These are phyloP conservation scores for Eurytoma adleriae DNA, from an alignment of 2,888 invertebrate species.

Conservation along the genomic window DNA sequence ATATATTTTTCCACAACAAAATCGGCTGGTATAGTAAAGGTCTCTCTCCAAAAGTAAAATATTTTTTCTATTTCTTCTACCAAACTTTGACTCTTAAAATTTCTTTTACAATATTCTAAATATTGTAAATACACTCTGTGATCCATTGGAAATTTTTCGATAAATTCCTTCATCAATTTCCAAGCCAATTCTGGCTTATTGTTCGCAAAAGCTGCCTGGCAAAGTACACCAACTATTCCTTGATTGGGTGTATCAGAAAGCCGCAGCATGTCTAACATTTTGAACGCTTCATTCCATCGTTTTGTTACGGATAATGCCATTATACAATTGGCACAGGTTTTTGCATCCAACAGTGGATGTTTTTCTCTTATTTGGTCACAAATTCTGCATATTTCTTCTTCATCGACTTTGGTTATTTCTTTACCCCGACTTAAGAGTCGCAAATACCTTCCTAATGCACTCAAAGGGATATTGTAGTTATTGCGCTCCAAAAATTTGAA, in stretches of 20 bases:
- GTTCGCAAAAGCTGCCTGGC: constrained; percentile 80
- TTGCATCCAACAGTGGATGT: constrained; percentile 80
- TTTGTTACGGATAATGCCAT: constrained; percentile 81
- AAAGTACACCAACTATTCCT: constrained; percentile 78
- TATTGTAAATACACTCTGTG: constrained; percentile 77
- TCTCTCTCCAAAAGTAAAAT: constrained; percentile 78
- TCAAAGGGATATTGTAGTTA: constrained; percentile 78
- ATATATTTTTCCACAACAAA: constrained; percentile 71
- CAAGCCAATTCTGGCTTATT: constrained; percentile 80
- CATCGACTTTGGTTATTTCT: constrained; percentile 76
- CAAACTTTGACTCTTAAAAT: constrained; percentile 73
- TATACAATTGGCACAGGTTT: constrained; percentile 80
- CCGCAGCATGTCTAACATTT: constrained; percentile 80
- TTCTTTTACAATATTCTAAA: constrained; percentile 77
- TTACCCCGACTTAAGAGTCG: constrained; percentile 69
- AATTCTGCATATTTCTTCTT: constrained; percentile 78
- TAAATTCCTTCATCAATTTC: constrained; percentile 79
- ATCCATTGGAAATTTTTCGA: constrained; percentile 73
- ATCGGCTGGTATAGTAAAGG: constrained; percentile 76
- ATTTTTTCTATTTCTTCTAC: constrained; percentile 78
- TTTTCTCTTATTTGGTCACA: constrained; percentile 77
- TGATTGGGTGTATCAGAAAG: constrained; percentile 76
- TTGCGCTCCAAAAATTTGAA: constrained; percentile 78
- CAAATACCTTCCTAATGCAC: constrained; percentile 81
- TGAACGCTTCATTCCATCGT: constrained; percentile 81